phyloP scores from a whole-genome alignment of 2,888 invertebrate species.

The Lampropteryx suffumata region DNA sequence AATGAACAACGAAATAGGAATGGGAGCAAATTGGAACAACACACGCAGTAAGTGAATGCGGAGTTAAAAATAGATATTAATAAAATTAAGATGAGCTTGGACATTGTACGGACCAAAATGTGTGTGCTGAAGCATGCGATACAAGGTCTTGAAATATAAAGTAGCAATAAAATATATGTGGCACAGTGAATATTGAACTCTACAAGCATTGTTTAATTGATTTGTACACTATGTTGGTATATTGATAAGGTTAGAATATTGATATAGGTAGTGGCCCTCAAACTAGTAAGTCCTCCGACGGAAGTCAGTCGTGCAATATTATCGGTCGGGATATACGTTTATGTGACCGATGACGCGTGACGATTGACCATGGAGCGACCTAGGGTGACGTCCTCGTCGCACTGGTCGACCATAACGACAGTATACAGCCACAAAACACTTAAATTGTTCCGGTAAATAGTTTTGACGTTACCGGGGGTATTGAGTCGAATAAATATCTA shows the following conservation, averaged over 20 bases:
- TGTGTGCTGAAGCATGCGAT: too few species aligned
- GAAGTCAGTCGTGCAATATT: slow-evolving; percentile 14
- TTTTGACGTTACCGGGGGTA: slow-evolving; percentile 27
- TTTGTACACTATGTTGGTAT: slow-evolving; percentile 3
- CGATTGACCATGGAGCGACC: slow-evolving; percentile 68
- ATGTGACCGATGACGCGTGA: slow-evolving; percentile 67
- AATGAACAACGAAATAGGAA: too few species aligned
- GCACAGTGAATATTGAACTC: background rate
- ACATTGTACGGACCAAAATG: too few species aligned
- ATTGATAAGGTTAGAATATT: slow-evolving; percentile 8
- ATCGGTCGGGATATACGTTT: slow-evolving; percentile 21
- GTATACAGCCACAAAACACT: slow-evolving; percentile 44
- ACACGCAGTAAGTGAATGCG: too few species aligned
- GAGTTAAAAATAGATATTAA: too few species aligned
- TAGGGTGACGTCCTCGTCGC: slow-evolving; percentile 66
- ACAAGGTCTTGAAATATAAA: too few species aligned
- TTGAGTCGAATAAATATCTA: too few species aligned
- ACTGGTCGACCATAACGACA: slow-evolving; percentile 69
- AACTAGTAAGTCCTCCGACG: slow-evolving; percentile 14
- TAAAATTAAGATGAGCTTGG: too few species aligned
- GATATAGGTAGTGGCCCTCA: too few species aligned
- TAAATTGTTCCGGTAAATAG: slow-evolving; percentile 45
- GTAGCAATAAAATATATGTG: too few species aligned
- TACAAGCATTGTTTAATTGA: background rate
- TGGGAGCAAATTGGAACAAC: too few species aligned